Base-by-base conservation (phyloP, 2,888 invertebrate species). In the Villa cingulata region DNA sequence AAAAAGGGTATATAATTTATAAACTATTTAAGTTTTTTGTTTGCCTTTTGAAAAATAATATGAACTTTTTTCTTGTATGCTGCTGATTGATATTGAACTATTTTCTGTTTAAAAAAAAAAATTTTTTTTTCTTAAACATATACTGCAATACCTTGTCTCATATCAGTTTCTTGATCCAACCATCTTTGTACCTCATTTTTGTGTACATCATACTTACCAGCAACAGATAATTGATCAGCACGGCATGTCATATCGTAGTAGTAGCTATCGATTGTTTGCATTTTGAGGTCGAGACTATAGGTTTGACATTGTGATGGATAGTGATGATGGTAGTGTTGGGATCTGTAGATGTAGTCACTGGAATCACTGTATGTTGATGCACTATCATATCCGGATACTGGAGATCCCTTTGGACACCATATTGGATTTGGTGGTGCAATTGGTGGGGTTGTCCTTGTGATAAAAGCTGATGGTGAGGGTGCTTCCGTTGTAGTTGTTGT, bases 101-200 rank as follows among this genome's bases (percentile, higher is more conserved):
- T n/a, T n/a, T n/a, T n/a, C n/a, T n/a, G n/a, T n/a, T n/a, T n/a
- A n/a, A n/a, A n/a, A n/a, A n/a, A n/a, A n/a, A n/a, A n/a, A n/a
- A 16, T 23, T 23, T 4, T 23, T 6, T 23, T 23, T 23, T 18
- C 7, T 53, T 55, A 56, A 43, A 55, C 56, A 43, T 54, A 56
- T 23, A 56, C 51, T 46, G 55, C 54, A 43, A 56, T 57, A 47
- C 56, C 50, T 51, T 55, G 55, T 34, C 54, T 50, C 37, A 56
- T 53, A 48, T 48, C 51, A 37, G 53, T 64, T 46, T 73, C 74
- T 56, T 73, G 73, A 55, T 75, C 74, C 48, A 76, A 60, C 77
- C 77, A 77, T 55, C 74, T 73, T 53, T 75, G 74, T 46, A 75
- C 68, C 55, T 74, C 73, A 41, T 71, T 62, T 41, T 71, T 56